Evolutionary conservation across 1,140 invertebrate species (phyloP).

Genomic region (Phymorhynchus buccinoides): DNA sequence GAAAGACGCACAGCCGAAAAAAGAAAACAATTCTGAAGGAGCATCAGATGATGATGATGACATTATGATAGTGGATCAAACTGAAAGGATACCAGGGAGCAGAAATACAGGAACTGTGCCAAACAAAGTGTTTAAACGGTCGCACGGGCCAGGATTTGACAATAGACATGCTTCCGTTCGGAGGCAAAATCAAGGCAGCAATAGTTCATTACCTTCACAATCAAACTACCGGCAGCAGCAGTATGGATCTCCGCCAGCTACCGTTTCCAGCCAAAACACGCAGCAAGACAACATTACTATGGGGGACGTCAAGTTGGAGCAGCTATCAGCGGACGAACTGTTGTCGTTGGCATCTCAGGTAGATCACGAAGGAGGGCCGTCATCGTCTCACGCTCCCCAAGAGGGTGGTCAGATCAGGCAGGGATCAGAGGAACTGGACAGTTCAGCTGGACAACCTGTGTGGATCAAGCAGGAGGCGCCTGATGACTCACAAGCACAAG

Average conservation of each 20-base stretch:
- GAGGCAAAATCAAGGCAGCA: background rate
- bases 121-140: constrained; percentile 18
- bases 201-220: background rate
- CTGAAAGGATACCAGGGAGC: constrained; percentile 26
- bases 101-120: constrained; percentile 33
- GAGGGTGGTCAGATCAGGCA: background rate
- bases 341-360: constrained; percentile 35
- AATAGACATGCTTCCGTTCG: background rate
- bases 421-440: background rate
- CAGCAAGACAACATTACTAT: constrained; percentile 22
- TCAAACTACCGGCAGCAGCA: background rate
- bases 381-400: background rate
- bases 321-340: constrained; percentile 32
- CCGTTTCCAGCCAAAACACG: constrained; percentile 23
- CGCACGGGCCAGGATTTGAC: background rate
- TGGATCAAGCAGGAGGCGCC: constrained; percentile 33
- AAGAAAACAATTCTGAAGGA: background rate
- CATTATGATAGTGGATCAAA: constrained; percentile 42
- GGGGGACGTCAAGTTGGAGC: constrained; percentile 24
- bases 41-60: constrained; percentile 39
- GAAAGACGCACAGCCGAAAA: background rate
- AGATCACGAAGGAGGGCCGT: background rate
- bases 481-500: constrained; percentile 10
- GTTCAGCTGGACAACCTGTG: constrained; percentile 11
- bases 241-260: constrained; percentile 9